Conservation (phyloP, 2,888 invertebrate species). For the Deilephila elpenor region DNA sequence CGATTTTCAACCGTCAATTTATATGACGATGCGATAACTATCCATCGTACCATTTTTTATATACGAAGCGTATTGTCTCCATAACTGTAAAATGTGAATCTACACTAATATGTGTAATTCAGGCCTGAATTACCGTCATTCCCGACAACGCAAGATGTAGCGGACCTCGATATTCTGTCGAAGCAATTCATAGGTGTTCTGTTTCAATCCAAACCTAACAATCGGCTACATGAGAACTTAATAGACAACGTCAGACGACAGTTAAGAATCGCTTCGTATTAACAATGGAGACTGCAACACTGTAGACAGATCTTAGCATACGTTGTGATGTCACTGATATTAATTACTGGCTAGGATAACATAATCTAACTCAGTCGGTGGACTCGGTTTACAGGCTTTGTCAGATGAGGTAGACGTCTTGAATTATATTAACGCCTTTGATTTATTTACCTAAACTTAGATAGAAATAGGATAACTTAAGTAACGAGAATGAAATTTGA, state of each 20-base stretch:
- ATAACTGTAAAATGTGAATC: no score
- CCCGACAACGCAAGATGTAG: background rate
- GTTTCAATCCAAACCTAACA: background rate
- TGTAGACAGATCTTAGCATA: constrained; percentile 16
- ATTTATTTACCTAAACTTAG: background rate
- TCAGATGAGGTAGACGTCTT: background rate
- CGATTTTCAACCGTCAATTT: no score
- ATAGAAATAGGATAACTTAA: background rate
- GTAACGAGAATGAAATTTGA: no score
- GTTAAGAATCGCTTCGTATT: constrained; percentile 12
- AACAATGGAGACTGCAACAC: constrained; percentile 4
- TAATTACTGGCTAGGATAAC: background rate
- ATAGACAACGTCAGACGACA: constrained; percentile 11
- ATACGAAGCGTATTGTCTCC: no score
- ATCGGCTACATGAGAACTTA: background rate
- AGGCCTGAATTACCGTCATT: no score
- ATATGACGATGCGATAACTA: no score
- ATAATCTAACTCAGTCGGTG: background rate
- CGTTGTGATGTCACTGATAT: constrained; percentile 16
- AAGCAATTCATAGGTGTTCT: background rate
- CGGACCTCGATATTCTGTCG: background rate
- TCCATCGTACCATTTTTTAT: no score
- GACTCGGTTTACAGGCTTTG: background rate
- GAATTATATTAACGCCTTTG: background rate
- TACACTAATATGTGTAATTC: no score